Percentiles rank a stretch among this genome's conserved stretches.
Evolutionary conservation across 2,888 invertebrate genomes (phyloP).

Genomic region (Aethes cnicana): DNA sequence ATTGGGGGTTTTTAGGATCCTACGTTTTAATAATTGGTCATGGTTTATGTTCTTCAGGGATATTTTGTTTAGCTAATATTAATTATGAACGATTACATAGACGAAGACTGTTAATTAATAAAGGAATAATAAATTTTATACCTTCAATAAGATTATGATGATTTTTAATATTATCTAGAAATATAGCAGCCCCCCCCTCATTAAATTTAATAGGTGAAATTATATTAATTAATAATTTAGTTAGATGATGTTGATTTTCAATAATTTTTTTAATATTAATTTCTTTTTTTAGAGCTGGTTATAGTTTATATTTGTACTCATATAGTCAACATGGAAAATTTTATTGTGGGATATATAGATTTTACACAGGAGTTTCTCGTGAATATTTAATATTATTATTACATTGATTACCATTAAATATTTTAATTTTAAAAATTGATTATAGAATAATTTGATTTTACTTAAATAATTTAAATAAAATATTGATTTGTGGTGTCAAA

Average conservation of each 20-base stretch:
- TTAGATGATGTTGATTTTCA: constrained; percentile 73
- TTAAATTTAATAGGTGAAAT: constrained; percentile 87
- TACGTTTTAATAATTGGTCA: constrained; percentile 84
- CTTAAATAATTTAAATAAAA: constrained; percentile 86
- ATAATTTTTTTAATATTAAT: constrained; percentile 80
- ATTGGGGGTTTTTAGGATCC: constrained; percentile 77
- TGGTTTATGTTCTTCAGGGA: constrained; percentile 85
- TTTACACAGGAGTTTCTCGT: constrained; percentile 71
- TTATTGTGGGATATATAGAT: constrained; percentile 74
- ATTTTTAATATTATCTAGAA: constrained; percentile 84
- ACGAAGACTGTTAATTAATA: constrained; percentile 85
- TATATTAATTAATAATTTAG: constrained; percentile 83
- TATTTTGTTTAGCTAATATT: constrained; percentile 86
- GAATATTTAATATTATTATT: constrained; percentile 84
- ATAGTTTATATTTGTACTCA: constrained; percentile 85
- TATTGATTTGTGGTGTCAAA: constrained; percentile 86
- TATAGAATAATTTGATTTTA: constrained; percentile 76
- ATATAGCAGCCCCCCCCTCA: constrained; percentile 86
- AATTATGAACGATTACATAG: constrained; percentile 83
- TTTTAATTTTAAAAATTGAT: constrained; percentile 82
- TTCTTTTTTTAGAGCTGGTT: constrained; percentile 85
- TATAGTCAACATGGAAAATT: constrained; percentile 83
- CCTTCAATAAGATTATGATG: constrained; percentile 83
- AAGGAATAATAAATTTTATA: constrained; percentile 83
- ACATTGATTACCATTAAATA: constrained; percentile 85